These are phyloP conservation scores for Latrodectus hesperus DNA, from an alignment of 2,888 invertebrate genomes.

Conservation along the genomic window DNA sequence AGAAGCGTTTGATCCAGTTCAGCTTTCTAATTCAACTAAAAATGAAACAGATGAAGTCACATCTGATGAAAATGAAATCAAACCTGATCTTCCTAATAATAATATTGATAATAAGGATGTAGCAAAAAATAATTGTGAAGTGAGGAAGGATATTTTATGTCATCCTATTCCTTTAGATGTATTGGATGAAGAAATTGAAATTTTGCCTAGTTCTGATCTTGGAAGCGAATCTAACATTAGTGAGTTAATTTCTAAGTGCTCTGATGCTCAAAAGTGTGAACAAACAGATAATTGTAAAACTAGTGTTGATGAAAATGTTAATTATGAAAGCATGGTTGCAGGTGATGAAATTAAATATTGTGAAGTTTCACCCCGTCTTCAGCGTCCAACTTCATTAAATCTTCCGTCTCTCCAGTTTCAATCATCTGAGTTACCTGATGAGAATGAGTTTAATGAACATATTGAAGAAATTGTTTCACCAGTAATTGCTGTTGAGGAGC, in stretches of 20 bases:
- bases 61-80: background rate
- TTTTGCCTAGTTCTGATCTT: too few species aligned
- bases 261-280: too few species aligned
- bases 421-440: conserved; percentile 13
- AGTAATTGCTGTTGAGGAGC: conserved; percentile 11
- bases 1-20: background rate
- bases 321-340: background rate
- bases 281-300: background rate
- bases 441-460: background rate
- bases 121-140: too few species aligned
- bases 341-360: conserved; percentile 9
- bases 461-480: conserved; percentile 10
- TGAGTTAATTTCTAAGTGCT: too few species aligned
- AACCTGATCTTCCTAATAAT: background rate
- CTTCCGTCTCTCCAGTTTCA: conserved; percentile 48
- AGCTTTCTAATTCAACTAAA: background rate
- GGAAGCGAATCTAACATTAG: too few species aligned
- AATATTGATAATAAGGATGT: too few species aligned
- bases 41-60: background rate
- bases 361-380: conserved; percentile 44
- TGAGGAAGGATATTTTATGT: background rate
- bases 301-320: background rate
- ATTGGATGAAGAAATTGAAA: background rate
- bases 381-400: conserved; percentile 58
- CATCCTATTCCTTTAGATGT: background rate